Conservation (phyloP, 1,140 invertebrate genomes). For the Sweltsa coloradensis region DNA sequence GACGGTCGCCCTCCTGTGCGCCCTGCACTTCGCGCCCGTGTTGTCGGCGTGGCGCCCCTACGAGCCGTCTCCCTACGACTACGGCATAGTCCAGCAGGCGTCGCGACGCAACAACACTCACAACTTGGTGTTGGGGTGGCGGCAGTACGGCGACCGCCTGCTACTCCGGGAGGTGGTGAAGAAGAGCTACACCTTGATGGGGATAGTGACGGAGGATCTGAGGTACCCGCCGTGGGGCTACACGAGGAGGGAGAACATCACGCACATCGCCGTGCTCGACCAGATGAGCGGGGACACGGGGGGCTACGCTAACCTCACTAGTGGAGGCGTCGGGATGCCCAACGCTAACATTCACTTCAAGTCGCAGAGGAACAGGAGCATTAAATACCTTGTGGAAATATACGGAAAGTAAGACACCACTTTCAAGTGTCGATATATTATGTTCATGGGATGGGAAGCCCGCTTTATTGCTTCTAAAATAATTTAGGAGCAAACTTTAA, state of each 20-base stretch:
- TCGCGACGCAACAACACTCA: not conserved
- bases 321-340: constrained; percentile 30
- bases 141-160: constrained; percentile 3
- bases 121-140: constrained; percentile 1
- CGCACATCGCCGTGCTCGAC: constrained; percentile 26
- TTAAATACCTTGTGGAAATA: constrained; percentile 29
- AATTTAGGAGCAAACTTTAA: no score
- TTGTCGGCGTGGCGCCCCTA: no score
- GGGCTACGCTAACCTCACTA: constrained; percentile 24
- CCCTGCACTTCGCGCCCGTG: no score
- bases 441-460: no score
- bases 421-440: no score
- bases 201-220: not conserved
- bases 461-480: no score
- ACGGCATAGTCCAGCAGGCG: no score
- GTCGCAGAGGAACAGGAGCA: constrained; percentile 28
- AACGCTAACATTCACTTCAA: constrained; percentile 29
- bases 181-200: not conserved
- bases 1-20: no score
- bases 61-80: no score
- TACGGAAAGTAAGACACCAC: constrained; percentile 26
- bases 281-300: constrained; percentile 31
- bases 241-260: constrained; percentile 26
- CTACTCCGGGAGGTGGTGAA: not conserved
- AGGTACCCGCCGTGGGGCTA: constrained; percentile 12